These are phyloP conservation scores for Corapipo altera DNA, from an alignment of 2,113 vertebrate species.

Conservation along the genomic window DNA sequence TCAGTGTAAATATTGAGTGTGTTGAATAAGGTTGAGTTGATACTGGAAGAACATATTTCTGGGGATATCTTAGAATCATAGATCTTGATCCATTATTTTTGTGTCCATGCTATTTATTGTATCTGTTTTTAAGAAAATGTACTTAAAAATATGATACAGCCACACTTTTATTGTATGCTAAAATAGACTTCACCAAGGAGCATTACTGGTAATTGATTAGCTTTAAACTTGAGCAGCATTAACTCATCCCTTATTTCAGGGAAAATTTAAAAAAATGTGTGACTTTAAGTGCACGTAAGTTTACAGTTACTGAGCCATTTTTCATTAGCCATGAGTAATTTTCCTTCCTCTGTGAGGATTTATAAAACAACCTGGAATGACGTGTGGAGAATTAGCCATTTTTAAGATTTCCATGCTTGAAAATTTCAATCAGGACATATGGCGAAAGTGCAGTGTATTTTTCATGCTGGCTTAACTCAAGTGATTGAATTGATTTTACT, in stretches of 20 bases:
- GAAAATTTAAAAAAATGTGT: slow-evolving; percentile 36
- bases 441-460: neutral
- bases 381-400: slow-evolving; percentile 51
- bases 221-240: neutral
- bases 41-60: neutral
- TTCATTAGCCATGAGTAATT: slow-evolving; percentile 50
- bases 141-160: neutral
- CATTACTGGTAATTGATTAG: slow-evolving; percentile 4
- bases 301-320: slow-evolving; percentile 37
- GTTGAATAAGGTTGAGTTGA: neutral
- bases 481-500: slow-evolving; percentile 43
- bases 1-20: neutral
- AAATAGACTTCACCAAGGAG: neutral
- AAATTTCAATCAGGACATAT: slow-evolving; percentile 47
- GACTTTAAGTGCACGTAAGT: slow-evolving; percentile 27
- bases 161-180: neutral
- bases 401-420: slow-evolving; percentile 55
- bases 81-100: neutral
- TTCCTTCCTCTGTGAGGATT: slow-evolving; percentile 16
- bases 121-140: neutral
- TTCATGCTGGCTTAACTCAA: slow-evolving; percentile 43
- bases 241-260: neutral
- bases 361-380: slow-evolving; percentile 43
- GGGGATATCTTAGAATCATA: neutral
- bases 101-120: neutral